A percentile compares a stretch with the other conserved stretches of the same genome.
phyloP scores from a whole-genome alignment of 92 coral and sea anemone species.

The Zoanthus sociatus region DNA sequence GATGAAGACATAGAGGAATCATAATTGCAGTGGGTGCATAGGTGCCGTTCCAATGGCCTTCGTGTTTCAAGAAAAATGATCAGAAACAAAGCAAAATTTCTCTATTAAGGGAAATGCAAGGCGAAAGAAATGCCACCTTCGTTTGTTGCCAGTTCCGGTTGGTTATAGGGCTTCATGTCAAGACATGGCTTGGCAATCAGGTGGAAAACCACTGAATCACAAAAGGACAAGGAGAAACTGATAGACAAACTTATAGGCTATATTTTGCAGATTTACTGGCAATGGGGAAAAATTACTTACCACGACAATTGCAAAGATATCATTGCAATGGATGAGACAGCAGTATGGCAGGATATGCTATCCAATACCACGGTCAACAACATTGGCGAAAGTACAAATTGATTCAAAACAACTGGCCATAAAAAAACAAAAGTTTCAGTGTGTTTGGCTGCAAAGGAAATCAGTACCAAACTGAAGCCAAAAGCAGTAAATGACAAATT shows the following conservation, averaged over 20 bases:
- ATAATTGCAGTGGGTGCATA: constrained; percentile 71
- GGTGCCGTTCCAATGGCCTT: constrained; percentile 58
- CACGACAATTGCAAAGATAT: not conserved
- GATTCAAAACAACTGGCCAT: constrained; percentile 64
- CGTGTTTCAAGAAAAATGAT: constrained; percentile 70
- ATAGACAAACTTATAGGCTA: constrained; percentile 55
- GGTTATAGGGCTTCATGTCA: constrained; percentile 56
- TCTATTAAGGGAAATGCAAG: constrained; percentile 55
- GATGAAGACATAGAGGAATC: constrained; percentile 65
- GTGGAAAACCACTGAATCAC: constrained; percentile 58
- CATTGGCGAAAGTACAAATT: constrained; percentile 60
- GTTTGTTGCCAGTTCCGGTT: constrained; percentile 46
- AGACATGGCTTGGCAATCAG: constrained; percentile 58
- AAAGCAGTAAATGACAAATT: constrained; percentile 40
- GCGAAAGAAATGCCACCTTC: constrained; percentile 53
- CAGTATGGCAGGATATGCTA: constrained; percentile 12
- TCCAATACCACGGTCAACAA: not conserved
- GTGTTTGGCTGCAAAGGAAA: constrained; percentile 56
- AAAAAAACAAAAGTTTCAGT: constrained; percentile 56
- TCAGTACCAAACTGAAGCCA: constrained; percentile 63
- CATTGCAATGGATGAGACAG: constrained; percentile 25
- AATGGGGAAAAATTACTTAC: constrained; percentile 16
- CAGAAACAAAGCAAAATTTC: constrained; percentile 52
- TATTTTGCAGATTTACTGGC: constrained; percentile 46
- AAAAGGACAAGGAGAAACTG: constrained; percentile 56